A percentile compares a stretch with the other conserved stretches of the same genome.
phyloP scores from a whole-genome alignment of 2,113 vertebrate species.

The Heterochromis multidens region DNA sequence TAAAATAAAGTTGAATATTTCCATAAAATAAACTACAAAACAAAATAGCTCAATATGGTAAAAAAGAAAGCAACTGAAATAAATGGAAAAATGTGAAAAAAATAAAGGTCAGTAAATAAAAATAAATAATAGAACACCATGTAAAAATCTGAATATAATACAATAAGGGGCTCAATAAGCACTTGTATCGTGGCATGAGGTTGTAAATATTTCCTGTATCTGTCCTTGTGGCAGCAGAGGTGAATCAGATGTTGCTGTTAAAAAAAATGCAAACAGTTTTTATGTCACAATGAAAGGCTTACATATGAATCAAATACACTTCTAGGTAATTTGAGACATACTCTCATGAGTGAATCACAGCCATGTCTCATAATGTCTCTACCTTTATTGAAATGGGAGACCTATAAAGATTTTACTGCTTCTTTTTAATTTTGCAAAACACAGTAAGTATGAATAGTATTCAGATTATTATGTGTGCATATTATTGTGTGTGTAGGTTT shows the following conservation, averaged over 20 bases:
- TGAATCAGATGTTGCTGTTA: too few relatives aligned
- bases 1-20: neutral
- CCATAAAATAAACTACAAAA: neutral
- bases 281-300: neutral
- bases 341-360: neutral
- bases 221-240: too few relatives aligned
- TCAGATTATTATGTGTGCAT: neutral
- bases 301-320: too few relatives aligned
- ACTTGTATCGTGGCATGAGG: neutral
- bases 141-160: neutral
- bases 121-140: neutral
- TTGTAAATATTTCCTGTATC: neutral
- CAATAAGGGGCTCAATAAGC: neutral
- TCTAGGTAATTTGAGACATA: neutral
- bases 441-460: neutral
- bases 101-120: neutral
- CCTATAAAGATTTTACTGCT: too few relatives aligned
- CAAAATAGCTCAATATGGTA: neutral
- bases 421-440: too few relatives aligned
- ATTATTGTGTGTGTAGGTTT: neutral
- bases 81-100: neutral
- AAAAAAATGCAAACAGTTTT: too few relatives aligned
- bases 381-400: too few relatives aligned
- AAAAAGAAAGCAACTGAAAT: neutral
- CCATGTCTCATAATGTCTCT: too few relatives aligned